phyloP scores from a whole-genome alignment of 1,140 invertebrate species.

The Hormaphis cornu region DNA sequence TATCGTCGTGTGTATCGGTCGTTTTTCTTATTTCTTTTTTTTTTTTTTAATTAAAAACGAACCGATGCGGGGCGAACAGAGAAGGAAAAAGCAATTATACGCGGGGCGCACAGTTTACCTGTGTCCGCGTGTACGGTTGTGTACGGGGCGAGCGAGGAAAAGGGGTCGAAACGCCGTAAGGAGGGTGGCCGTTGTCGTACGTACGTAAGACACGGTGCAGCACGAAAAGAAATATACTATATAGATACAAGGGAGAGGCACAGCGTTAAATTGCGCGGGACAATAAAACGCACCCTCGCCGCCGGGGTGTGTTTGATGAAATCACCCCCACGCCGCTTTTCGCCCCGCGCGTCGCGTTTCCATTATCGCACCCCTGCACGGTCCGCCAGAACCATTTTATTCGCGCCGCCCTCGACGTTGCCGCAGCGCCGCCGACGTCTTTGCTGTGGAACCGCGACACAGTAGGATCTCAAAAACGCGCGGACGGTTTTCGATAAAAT shows the following conservation, averaged over 20 bases:
- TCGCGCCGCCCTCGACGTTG: not conserved
- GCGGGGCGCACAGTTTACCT: not conserved
- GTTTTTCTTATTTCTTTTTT: not conserved
- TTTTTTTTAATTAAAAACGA: slow-evolving; percentile 5
- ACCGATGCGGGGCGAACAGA: not conserved
- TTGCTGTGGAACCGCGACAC: too few relatives aligned
- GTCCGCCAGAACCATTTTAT: not conserved
- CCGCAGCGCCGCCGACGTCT: not conserved
- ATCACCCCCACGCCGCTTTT: slow-evolving; percentile 4
- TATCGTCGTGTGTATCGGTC: too few relatives aligned
- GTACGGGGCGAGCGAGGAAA: not conserved
- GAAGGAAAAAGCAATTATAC: not conserved
- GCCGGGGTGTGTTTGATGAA: slow-evolving; percentile 2
- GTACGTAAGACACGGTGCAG: too few relatives aligned
- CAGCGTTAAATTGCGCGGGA: slow-evolving; percentile 7
- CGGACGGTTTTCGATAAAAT: too few relatives aligned
- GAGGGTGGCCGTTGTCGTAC: too few relatives aligned
- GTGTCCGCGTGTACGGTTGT: not conserved
- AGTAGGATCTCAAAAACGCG: too few relatives aligned
- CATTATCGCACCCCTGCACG: not conserved
- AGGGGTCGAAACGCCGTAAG: not conserved
- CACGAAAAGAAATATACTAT: not conserved
- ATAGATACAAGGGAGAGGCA: not conserved
- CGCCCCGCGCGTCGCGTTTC: too few relatives aligned
- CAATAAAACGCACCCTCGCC: slow-evolving; percentile 29